phyloP scores from a whole-genome alignment of 2,113 vertebrate species.

The Pedionomus torquatus region DNA sequence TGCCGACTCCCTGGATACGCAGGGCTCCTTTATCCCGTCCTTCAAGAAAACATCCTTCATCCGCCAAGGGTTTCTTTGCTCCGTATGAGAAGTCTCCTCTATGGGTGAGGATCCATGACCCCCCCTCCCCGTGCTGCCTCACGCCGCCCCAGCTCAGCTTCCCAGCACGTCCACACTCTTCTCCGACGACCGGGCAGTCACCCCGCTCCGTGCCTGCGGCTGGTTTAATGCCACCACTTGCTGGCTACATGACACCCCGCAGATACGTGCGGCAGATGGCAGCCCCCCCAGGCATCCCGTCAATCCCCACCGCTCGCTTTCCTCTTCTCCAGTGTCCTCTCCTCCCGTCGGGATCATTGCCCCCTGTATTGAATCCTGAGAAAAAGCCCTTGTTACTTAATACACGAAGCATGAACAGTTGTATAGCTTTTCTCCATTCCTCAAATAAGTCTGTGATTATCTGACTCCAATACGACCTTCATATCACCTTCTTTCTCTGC shows the following conservation, averaged over 20 bases:
- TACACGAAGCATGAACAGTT: constrained; percentile 13
- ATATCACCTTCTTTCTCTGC: not conserved
- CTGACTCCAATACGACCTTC: constrained; percentile 5
- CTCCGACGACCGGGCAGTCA: not conserved
- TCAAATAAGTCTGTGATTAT: not conserved
- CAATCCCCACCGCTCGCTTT: not conserved
- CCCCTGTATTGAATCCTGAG: not conserved
- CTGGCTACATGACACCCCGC: not conserved
- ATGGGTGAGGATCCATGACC: not conserved
- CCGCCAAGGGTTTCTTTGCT: not conserved
- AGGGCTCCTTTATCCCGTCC: not conserved
- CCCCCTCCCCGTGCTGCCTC: not conserved
- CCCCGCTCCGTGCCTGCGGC: not conserved
- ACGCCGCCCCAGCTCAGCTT: not conserved
- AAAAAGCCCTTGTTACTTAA: constrained; percentile 8
- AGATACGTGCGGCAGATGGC: not conserved
- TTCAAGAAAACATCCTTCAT: not conserved
- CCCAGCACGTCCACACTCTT: not conserved
- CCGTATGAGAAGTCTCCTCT: not conserved
- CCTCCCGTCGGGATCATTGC: not conserved
- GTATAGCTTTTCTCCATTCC: not conserved
- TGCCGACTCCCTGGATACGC: not conserved
- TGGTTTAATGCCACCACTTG: not conserved
- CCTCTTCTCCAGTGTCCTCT: not conserved
- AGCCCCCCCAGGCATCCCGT: not conserved